Evolutionary conservation across 1,140 invertebrate species (phyloP), one percentile per base, ranked within the genome.

Genomic region (Conopomorpha cramerella): DNA sequence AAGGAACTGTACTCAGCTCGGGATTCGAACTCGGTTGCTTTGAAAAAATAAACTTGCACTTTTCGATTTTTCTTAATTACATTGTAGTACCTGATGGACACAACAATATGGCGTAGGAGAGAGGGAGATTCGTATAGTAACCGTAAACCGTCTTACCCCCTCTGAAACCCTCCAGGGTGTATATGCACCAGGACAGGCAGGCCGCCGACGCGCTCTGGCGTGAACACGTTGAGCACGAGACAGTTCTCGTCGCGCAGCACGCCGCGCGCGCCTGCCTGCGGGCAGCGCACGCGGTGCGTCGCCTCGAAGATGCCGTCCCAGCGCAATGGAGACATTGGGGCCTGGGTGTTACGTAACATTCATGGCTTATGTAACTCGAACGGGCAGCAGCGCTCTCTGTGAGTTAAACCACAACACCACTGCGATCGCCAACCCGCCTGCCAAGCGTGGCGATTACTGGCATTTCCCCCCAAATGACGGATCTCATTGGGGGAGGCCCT

Each of bases 271-370:
- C 45, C 55, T 0, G 45, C 38, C 29, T 71, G 68, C 0, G 51
- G 50, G 29, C 68, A 73, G 26, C 52, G 58, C 16, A 73, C 34
- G 14, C 48, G 53, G 35, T 73, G 49, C 3, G 43, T 56, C 2
- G 66, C 68, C 41, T 73, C 68, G 44, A 68, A 67, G 18, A 60
- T 54, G 18, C 68, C 66, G 35, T 59, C 61, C 68, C 68, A 73
- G 1, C 12, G 16, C 3, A 26, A 29, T 0, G 60, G 55, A 0
- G 63, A 46, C 14, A 48, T 38, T 0, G 65, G 62, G 1, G 58
- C 53, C 68, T 70, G 36, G 1, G 12, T 31, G 28, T 26, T n/a
- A n/a, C n/a, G n/a, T n/a, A n/a, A n/a, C n/a, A n/a, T n/a, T n/a
- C n/a, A n/a, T n/a, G n/a, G n/a, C n/a, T n/a, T n/a, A n/a, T n/a